Evolutionary conservation across 2,888 invertebrate species (phyloP), one percentile per base, ranked within the genome.

Genomic region (Drosophila fungiperda): DNA sequence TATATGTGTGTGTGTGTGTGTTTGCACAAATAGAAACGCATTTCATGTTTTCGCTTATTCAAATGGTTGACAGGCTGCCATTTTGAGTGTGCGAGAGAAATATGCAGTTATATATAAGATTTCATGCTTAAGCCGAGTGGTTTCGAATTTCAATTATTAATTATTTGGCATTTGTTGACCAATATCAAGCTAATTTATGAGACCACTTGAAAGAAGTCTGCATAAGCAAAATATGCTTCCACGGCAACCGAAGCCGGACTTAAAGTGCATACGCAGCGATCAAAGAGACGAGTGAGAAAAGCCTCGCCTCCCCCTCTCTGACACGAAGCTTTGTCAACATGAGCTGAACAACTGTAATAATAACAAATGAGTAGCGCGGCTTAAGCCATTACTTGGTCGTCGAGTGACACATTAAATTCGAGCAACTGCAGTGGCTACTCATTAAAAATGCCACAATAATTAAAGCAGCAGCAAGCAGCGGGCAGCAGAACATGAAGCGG

Each of bases 21-120:
- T 71, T 84, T 85, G 82, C 78, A 83, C 85, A 83, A 89, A 82
- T 85, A 89, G 89, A 87, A 89, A 83, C 85, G 87, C 87, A 89
- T 87, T 77, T 71, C 75, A 80, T 75, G 65, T 59, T 64, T 73
- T 70, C 65, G 70, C 69, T 66, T 48, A 65, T 68, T 55, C 38
- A 58, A 45, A 62, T 68, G 33, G 38, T 33, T 12, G 48, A 33
- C 33, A 52, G 48, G 40, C 68, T 58, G 70, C 65, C 75, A 58
- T 69, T 61, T 68, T 33, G 45, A 48, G 45, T 49, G 29, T 9
- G 42, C 57, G 57, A 35, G 33, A 38, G 26, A 38, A 48, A 33
- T 42, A 29, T 55, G 68, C 68, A 73, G 49, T 55, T 60, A 54
- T 26, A 7, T 12, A 23, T 29, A 11, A 35, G 4, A 35, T 36